phyloP scores from a whole-genome alignment of 2,113 vertebrate genomes.

The Polypterus bichir region DNA sequence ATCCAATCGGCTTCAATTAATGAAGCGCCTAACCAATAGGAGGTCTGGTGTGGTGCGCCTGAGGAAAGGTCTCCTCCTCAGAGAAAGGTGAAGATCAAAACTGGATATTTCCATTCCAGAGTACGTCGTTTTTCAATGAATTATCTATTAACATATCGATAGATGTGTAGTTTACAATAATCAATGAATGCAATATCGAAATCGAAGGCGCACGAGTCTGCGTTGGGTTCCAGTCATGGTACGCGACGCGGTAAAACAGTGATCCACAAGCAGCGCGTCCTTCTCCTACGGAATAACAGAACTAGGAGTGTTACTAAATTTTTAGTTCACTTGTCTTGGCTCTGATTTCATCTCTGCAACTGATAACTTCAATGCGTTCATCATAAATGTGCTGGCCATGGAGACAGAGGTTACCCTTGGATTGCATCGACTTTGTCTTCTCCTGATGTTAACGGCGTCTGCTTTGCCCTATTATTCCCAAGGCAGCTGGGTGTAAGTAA shows the following conservation, averaged over 20 bases:
- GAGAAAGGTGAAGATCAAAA: conserved; percentile 13
- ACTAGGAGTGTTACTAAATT: no score
- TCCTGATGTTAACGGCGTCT: conserved; percentile 51
- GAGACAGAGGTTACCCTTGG: conserved; percentile 43
- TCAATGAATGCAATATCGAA: no score
- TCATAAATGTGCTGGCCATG: conserved; percentile 58
- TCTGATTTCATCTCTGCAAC: no score
- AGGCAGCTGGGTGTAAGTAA: conserved; percentile 82
- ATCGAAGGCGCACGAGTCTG: no score
- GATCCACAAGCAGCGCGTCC: no score
- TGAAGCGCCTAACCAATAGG: conserved; percentile 29
- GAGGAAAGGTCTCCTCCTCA: conserved; percentile 8
- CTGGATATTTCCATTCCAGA: conserved; percentile 12
- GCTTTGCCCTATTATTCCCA: conserved; percentile 51
- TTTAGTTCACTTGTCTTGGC: no score
- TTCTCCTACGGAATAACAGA: no score
- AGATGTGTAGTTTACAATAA: no score
- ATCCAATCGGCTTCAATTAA: conserved; percentile 34
- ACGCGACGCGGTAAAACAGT: no score
- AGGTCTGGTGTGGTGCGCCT: conserved; percentile 5
- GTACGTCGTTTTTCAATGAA: not conserved
- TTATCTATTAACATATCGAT: no score
- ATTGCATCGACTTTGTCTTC: conserved; percentile 41
- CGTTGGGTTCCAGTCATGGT: no score
- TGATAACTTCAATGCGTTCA: no score